These are phyloP conservation scores for Teleogryllus oceanicus DNA, from an alignment of 2,888 invertebrate species.

Conservation along the genomic window DNA sequence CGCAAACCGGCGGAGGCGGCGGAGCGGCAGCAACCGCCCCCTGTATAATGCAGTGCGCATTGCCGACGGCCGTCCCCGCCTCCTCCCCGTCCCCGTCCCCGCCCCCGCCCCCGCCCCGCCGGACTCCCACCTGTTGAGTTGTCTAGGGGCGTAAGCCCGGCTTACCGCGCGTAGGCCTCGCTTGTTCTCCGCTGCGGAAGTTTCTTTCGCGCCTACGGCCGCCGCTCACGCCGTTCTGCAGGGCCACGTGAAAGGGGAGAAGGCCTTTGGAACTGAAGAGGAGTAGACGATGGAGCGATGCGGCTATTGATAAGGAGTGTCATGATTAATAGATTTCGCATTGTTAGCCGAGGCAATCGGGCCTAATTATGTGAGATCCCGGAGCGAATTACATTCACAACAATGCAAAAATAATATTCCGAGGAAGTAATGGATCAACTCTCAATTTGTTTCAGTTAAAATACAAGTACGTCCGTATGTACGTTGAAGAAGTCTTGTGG, in stretches of 20 bases:
- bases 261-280: neutral
- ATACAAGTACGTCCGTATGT: too few species aligned
- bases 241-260: neutral
- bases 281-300: neutral
- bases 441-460: too few species aligned
- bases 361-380: too few species aligned
- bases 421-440: too few species aligned
- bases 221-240: neutral
- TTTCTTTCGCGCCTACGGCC: neutral
- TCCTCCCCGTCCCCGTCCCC: too few species aligned
- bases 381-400: too few species aligned
- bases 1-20: neutral
- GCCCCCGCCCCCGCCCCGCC: too few species aligned
- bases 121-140: neutral
- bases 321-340: too few species aligned
- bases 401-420: too few species aligned
- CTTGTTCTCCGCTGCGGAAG: neutral
- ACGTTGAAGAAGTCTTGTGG: too few species aligned
- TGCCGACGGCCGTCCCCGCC: neutral
- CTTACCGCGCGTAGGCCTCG: neutral
- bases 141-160: neutral
- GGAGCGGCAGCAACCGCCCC: neutral
- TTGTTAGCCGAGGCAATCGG: too few species aligned
- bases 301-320: too few species aligned
- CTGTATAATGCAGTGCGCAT: constrained; percentile 18